Conservation (phyloP, 2,113 vertebrate genomes). For the Dromaius novaehollandiae region DNA sequence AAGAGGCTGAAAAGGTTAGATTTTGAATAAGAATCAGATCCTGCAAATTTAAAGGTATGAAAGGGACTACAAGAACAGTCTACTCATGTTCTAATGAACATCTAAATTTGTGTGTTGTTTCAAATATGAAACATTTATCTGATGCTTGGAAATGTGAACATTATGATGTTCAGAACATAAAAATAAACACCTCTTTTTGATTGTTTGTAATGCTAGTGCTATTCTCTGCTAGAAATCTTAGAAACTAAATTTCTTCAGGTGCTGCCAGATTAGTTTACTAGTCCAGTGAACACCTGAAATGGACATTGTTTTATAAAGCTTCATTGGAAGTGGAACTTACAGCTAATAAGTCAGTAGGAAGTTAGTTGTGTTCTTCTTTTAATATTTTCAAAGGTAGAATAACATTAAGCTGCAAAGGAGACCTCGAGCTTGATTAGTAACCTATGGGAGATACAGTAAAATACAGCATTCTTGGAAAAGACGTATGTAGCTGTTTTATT, state of each 20-base stretch:
- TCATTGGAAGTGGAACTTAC: not conserved
- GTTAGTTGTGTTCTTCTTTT: not conserved
- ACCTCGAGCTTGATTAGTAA: not conserved
- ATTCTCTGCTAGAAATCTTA: not conserved
- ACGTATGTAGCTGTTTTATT: not conserved
- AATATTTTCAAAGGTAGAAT: not conserved
- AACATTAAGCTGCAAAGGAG: not conserved
- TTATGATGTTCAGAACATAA: not conserved
- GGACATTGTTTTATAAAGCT: not conserved
- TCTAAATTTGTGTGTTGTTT: not conserved
- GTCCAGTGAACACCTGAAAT: not conserved
- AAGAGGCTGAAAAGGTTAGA: not conserved
- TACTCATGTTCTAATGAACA: not conserved
- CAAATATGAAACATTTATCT: not conserved
- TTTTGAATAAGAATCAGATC: not conserved
- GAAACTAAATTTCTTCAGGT: not conserved
- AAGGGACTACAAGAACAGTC: not conserved
- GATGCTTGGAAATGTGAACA: not conserved
- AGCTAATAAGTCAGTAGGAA: not conserved
- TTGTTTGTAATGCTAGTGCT: not conserved
- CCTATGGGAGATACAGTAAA: not conserved
- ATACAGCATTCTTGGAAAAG: rapidly evolving
- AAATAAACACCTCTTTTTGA: not conserved
- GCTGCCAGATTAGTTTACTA: not conserved
- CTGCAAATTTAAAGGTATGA: not conserved